phyloP scores from a whole-genome alignment of 2,888 invertebrate species.

The Eilema caniola region DNA sequence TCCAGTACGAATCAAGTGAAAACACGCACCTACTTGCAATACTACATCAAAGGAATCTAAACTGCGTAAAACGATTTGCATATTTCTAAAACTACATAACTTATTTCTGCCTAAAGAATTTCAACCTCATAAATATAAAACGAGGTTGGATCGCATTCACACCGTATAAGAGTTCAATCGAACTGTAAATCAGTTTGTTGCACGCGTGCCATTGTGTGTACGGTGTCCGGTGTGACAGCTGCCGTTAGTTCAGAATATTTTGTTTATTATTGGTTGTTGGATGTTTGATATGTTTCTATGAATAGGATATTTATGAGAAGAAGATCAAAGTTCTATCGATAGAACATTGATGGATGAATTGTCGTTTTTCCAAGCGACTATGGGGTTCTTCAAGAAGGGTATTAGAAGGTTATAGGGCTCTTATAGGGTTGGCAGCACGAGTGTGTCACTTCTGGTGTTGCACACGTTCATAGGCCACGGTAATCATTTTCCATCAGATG shows the following conservation, averaged over 20 bases:
- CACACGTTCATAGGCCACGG: too few species aligned
- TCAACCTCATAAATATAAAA: constrained; percentile 46
- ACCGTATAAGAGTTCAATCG: constrained; percentile 69
- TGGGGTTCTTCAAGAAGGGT: too few species aligned
- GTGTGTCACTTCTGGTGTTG: too few species aligned
- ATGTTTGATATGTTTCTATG: constrained; percentile 10
- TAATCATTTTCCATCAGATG: too few species aligned
- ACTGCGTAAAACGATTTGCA: neutral
- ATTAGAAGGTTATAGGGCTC: too few species aligned
- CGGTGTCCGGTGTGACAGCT: constrained; percentile 59
- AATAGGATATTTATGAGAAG: constrained; percentile 4
- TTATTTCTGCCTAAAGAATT: constrained; percentile 25
- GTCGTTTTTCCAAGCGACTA: too few species aligned
- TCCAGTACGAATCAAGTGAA: too few species aligned
- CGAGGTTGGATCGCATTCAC: constrained; percentile 53
- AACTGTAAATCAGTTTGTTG: constrained; percentile 63
- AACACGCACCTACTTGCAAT: too few species aligned
- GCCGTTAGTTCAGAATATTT: constrained; percentile 53
- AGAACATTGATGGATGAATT: too few species aligned
- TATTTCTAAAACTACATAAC: neutral
- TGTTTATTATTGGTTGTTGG: constrained; percentile 13
- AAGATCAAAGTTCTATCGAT: neutral
- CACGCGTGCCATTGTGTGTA: constrained; percentile 62
- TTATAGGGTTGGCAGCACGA: too few species aligned
- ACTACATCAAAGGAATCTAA: too few species aligned